These are phyloP conservation scores for Cheumatopsyche charites DNA, from an alignment of 1,140 invertebrate species.

Conservation along the genomic window DNA sequence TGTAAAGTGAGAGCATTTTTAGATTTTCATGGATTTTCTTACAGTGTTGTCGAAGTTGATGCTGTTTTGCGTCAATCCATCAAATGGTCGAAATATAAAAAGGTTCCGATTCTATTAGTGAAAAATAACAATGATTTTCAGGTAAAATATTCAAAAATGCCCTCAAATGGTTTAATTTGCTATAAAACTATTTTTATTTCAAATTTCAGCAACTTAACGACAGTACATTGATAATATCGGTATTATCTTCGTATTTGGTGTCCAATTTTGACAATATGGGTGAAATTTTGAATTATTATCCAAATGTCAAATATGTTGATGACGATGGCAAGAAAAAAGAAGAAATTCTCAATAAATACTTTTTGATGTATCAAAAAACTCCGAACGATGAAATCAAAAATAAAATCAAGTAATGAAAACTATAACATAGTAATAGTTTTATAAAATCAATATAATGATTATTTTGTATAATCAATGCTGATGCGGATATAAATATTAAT, in stretches of 20 bases:
- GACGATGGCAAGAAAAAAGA: slow-evolving; percentile 70
- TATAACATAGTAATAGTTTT: slow-evolving; percentile 21
- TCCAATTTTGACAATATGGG: slow-evolving; percentile 68
- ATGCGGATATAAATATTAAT: too few species aligned
- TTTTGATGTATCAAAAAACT: slow-evolving; percentile 82
- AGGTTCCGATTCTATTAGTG: slow-evolving; percentile 92
- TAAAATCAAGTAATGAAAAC: slow-evolving; percentile 33
- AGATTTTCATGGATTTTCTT: slow-evolving; percentile 93
- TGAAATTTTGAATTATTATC: slow-evolving; percentile 85
- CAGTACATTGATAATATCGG: slow-evolving; percentile 92
- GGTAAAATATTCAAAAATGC: slow-evolving; percentile 52
- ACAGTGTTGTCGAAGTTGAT: slow-evolving; percentile 97
- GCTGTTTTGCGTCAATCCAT: slow-evolving; percentile 89
- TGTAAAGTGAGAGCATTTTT: slow-evolving; percentile 96
- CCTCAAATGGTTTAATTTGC: neutral
- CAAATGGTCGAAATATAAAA: slow-evolving; percentile 93
- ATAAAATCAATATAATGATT: too few species aligned
- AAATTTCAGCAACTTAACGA: slow-evolving; percentile 84
- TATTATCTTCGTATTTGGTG: slow-evolving; percentile 78
- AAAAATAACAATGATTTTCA: slow-evolving; percentile 75
- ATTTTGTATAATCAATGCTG: too few species aligned
- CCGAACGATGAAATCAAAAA: slow-evolving; percentile 45
- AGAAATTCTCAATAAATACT: slow-evolving; percentile 95
- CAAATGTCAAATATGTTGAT: slow-evolving; percentile 71
- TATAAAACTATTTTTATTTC: slow-evolving; percentile 28